A percentile compares a stretch with the other conserved stretches of the same genome.
phyloP scores from a whole-genome alignment of 2,888 invertebrate species.

The Atethmia centrago region DNA sequence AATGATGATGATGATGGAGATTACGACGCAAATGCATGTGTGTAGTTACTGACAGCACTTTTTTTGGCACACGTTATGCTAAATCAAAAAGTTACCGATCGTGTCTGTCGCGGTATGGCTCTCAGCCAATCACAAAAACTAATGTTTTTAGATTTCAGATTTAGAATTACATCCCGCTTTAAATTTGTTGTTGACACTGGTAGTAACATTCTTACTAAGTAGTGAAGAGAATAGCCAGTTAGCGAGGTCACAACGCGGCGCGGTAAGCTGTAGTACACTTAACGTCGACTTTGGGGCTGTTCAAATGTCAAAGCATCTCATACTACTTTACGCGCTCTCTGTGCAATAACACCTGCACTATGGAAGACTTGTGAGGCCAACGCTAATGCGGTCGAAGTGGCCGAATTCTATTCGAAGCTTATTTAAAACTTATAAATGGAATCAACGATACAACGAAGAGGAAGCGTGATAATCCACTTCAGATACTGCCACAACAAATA shows the following conservation, averaged over 20 bases:
- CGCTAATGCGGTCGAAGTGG: too few species aligned
- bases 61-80: neutral
- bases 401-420: too few species aligned
- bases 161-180: neutral
- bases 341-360: too few species aligned
- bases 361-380: too few species aligned
- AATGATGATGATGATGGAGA: too few species aligned
- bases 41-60: neutral
- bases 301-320: too few species aligned
- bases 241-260: neutral
- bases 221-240: neutral
- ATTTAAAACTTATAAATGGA: too few species aligned
- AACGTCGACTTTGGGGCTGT: too few species aligned
- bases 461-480: too few species aligned
- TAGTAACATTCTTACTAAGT: neutral
- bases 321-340: too few species aligned
- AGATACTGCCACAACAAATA: slow-evolving; percentile 11
- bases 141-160: too few species aligned
- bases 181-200: neutral
- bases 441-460: too few species aligned
- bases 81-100: neutral
- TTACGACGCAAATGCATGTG: neutral
- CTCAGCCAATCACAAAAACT: neutral
- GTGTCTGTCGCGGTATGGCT: neutral
- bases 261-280: neutral